These are phyloP conservation scores for Phasianus colchicus DNA, from an alignment of 2,113 vertebrate species.

Conservation along the genomic window DNA sequence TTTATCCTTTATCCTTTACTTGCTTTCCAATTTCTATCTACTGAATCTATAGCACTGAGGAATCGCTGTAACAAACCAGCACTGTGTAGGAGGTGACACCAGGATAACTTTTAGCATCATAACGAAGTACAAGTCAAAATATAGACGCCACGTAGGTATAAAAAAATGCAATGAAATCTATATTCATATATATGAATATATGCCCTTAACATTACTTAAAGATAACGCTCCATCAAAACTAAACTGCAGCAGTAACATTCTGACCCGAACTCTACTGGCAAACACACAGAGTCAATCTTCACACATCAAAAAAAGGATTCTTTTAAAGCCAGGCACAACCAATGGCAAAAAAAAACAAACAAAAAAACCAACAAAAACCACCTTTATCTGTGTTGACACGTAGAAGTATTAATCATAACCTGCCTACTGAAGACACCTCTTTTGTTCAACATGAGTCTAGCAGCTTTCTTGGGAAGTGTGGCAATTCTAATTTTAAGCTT, in stretches of 20 bases:
- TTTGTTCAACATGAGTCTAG: not conserved
- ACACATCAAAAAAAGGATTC: not conserved
- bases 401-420: not conserved
- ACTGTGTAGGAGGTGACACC: not conserved
- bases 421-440: not conserved
- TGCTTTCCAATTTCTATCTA: not conserved
- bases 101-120: not conserved
- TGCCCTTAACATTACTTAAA: not conserved
- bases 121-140: not conserved
- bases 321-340: not conserved
- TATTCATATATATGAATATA: not conserved
- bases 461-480: not conserved
- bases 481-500: not conserved
- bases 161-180: not conserved
- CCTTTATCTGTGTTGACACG: not conserved
- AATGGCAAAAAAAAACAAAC: not conserved
- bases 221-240: not conserved
- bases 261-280: not conserved
- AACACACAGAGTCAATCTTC: not conserved
- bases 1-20: not conserved
- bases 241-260: not conserved
- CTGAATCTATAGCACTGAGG: not conserved
- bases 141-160: rapidly evolving
- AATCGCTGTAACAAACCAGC: not conserved
- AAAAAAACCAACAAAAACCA: no score